These are phyloP conservation scores for Eupithecia dodoneata DNA, from an alignment of 2,888 invertebrate species.

Conservation along the genomic window DNA sequence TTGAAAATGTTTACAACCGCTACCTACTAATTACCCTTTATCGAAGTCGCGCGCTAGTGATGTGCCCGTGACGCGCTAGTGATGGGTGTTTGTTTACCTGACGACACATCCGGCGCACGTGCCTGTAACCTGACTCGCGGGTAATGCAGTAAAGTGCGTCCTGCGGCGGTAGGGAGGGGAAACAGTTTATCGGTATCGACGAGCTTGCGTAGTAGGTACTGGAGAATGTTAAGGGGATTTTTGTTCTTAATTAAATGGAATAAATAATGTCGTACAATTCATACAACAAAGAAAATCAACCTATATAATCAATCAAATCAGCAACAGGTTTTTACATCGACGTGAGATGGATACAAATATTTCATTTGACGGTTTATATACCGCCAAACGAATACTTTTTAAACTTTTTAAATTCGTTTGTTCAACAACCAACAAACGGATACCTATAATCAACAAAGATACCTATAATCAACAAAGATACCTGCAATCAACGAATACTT, in stretches of 20 bases:
- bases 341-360: too few relatives aligned
- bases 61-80: conserved; percentile 52
- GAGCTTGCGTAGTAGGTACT: background rate
- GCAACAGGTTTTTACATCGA: too few relatives aligned
- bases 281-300: too few relatives aligned
- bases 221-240: background rate
- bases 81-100: conserved; percentile 78
- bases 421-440: too few relatives aligned
- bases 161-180: conserved; percentile 46
- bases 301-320: too few relatives aligned
- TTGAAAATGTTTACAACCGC: conserved; percentile 17
- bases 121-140: conserved; percentile 70
- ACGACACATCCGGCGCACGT: conserved; percentile 83
- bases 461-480: too few relatives aligned
- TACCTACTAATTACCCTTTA: conserved; percentile 33
- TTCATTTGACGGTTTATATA: too few relatives aligned
- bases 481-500: too few relatives aligned
- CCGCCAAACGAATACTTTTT: too few relatives aligned
- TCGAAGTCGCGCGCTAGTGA: conserved; percentile 46
- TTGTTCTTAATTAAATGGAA: background rate
- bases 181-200: conserved; percentile 24
- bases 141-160: conserved; percentile 65
- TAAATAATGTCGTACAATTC: too few relatives aligned
- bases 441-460: too few relatives aligned
- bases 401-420: too few relatives aligned